Conservation (phyloP, 2,888 invertebrate genomes). For the Plagodis pulveraria region DNA sequence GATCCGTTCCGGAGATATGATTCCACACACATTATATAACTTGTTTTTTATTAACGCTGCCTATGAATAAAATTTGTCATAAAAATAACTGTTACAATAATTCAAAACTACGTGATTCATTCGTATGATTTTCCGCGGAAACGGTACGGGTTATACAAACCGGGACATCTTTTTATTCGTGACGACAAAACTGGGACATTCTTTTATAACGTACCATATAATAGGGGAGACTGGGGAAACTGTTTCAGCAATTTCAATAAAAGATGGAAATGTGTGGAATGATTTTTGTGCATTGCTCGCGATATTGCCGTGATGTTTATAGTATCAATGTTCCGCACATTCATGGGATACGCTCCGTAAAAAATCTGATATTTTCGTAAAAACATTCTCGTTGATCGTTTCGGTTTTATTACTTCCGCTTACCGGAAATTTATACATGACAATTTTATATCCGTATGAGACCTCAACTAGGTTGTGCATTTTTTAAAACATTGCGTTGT, state of each 20-base stretch:
- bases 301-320: conserved; percentile 15
- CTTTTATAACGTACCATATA: conserved; percentile 15
- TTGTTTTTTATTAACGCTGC: no score
- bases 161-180: conserved; percentile 23
- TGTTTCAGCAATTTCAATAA: conserved; percentile 37
- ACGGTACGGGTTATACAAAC: conserved; percentile 17
- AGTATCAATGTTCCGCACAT: neutral
- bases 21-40: no score
- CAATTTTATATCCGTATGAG: no score
- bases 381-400: no score
- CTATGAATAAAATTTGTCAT: conserved; percentile 13
- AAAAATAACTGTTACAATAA: conserved; percentile 23
- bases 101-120: conserved; percentile 31
- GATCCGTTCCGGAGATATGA: no score
- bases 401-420: no score
- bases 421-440: no score
- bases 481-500: no score
- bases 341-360: neutral
- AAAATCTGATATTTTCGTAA: no score
- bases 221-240: conserved; percentile 16
- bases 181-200: conserved; percentile 25
- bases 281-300: conserved; percentile 23
- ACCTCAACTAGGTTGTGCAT: no score
- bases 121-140: conserved; percentile 19
- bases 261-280: conserved; percentile 29